These are phyloP conservation scores for Aphelinus atriplicis DNA, from an alignment of 1,140 invertebrate genomes.

Conservation along the genomic window DNA sequence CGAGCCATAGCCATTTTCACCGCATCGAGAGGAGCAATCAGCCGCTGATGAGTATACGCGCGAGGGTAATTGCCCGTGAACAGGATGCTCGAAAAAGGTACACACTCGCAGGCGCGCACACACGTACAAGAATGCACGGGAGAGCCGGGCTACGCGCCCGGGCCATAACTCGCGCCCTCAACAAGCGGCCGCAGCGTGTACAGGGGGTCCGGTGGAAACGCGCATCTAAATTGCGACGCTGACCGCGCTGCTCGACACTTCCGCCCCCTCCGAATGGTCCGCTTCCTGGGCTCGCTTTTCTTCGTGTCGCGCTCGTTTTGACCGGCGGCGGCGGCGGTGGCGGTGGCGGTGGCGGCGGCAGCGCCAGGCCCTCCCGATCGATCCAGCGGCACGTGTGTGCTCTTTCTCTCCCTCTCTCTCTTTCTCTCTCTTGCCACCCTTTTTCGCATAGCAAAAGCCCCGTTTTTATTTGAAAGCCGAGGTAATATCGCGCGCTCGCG, in stretches of 20 bases:
- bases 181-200: background rate
- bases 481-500: too few relatives aligned
- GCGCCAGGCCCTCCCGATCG: background rate
- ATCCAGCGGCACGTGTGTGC: background rate
- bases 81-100: conserved; percentile 2
- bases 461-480: background rate
- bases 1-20: too few relatives aligned
- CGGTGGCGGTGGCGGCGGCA: background rate
- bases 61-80: too few relatives aligned
- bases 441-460: background rate
- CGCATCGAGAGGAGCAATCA: too few relatives aligned
- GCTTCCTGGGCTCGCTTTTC: conserved; percentile 33
- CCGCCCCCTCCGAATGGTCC: conserved; percentile 16
- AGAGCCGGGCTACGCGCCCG: background rate
- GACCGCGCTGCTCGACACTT: conserved; percentile 37
- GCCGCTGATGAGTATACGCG: too few relatives aligned
- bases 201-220: conserved; percentile 6
- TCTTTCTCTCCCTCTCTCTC: conserved; percentile 2
- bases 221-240: conserved; percentile 38
- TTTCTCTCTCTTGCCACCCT: background rate
- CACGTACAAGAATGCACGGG: too few relatives aligned
- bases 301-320: background rate
- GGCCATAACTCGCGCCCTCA: conserved; percentile 7
- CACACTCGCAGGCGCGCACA: background rate
- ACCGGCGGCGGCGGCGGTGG: too few relatives aligned